These are phyloP conservation scores for Radopholus similis DNA, from an alignment of 1,140 invertebrate genomes.

Conservation along the genomic window DNA sequence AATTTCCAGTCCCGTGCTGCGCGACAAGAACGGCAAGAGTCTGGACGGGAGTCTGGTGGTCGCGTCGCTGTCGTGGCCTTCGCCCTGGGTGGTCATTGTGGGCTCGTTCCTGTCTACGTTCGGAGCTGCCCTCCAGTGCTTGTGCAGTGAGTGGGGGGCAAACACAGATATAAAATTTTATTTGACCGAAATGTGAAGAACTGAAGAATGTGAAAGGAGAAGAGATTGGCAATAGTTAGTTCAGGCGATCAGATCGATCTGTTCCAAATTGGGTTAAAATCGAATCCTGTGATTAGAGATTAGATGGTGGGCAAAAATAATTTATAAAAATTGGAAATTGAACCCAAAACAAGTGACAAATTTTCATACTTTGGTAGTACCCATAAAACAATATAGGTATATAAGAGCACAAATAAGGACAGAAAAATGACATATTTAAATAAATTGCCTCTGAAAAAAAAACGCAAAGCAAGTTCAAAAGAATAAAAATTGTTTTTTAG, in stretches of 20 bases:
- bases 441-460: slow-evolving; percentile 18
- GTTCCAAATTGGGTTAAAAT: too few relatives aligned
- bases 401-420: too few relatives aligned
- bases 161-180: background rate
- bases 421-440: slow-evolving; percentile 16
- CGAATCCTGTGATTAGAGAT: too few relatives aligned
- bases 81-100: slow-evolving; percentile 93
- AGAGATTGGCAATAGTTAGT: background rate
- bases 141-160: slow-evolving; percentile 76
- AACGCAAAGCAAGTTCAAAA: too few relatives aligned
- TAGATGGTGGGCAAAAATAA: too few relatives aligned
- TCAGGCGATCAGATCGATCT: too few relatives aligned
- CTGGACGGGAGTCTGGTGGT: slow-evolving; percentile 78
- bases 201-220: too few relatives aligned
- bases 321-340: too few relatives aligned
- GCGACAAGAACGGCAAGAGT: slow-evolving; percentile 53
- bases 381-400: too few relatives aligned
- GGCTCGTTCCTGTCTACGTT: slow-evolving; percentile 94
- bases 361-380: too few relatives aligned
- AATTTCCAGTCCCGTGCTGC: slow-evolving; percentile 12
- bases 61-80: slow-evolving; percentile 95
- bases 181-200: slow-evolving; percentile 5
- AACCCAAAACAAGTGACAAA: too few relatives aligned
- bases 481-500: too few relatives aligned
- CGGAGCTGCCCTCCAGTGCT: slow-evolving; percentile 90